phyloP scores from a whole-genome alignment of 2,888 invertebrate genomes.

The Hedya salicella region DNA sequence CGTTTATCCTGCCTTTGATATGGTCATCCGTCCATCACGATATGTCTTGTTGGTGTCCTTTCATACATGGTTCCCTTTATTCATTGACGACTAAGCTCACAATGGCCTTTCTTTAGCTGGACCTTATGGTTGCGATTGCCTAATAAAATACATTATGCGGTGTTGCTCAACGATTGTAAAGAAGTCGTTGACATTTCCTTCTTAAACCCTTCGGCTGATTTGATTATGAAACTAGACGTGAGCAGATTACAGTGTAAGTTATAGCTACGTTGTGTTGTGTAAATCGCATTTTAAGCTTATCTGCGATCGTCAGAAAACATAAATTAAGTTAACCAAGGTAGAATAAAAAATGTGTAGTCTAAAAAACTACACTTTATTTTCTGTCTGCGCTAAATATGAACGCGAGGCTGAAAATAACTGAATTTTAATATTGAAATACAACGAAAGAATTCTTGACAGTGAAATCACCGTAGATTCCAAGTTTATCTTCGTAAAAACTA shows the following conservation, averaged over 20 bases:
- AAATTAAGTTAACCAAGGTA: neutral
- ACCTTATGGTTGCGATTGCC: constrained; percentile 36
- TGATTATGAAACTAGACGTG: constrained; percentile 32
- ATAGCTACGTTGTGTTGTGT: neutral
- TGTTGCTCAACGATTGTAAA: constrained; percentile 39
- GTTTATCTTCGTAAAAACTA: constrained; percentile 6
- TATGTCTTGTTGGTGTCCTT: constrained; percentile 19
- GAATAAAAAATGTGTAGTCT: neutral
- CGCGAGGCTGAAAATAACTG: too few relatives aligned
- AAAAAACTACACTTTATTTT: neutral
- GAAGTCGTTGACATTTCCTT: constrained; percentile 42
- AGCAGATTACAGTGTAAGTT: constrained; percentile 15
- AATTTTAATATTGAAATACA: neutral
- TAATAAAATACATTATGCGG: constrained; percentile 42
- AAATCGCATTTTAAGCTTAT: neutral
- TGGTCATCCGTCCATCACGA: constrained; percentile 31
- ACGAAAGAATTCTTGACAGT: neutral
- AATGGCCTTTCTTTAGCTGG: constrained; percentile 25
- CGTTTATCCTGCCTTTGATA: constrained; percentile 35
- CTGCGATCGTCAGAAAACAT: neutral
- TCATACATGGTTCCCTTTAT: constrained; percentile 29
- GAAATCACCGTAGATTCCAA: neutral
- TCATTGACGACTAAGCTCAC: constrained; percentile 20
- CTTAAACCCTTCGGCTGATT: constrained; percentile 33
- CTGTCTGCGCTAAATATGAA: too few relatives aligned